phyloP scores from a whole-genome alignment of 2,888 invertebrate genomes.

The Oithona nana region DNA sequence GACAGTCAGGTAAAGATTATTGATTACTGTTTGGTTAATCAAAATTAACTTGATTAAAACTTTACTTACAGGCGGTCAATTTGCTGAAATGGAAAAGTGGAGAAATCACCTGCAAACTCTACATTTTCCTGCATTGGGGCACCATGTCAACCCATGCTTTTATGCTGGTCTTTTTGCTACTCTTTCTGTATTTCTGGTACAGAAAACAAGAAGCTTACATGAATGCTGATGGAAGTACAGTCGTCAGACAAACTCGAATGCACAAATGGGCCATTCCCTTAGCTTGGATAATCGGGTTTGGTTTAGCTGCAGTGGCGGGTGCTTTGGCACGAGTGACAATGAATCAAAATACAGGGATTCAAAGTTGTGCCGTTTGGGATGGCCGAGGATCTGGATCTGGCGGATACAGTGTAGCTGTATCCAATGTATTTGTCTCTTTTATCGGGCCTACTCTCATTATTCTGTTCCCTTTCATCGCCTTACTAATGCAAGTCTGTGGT shows the following conservation, averaged over 20 bases:
- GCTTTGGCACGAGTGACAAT: slow-evolving; percentile 1
- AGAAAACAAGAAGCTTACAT: slow-evolving; percentile 14
- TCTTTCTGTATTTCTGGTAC: slow-evolving; percentile 12
- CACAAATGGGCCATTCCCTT: slow-evolving; percentile 17
- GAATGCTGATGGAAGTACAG: slow-evolving; percentile 1
- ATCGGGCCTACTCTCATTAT: slow-evolving; percentile 3
- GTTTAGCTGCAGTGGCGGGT: slow-evolving; percentile 12
- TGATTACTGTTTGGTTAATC: background rate
- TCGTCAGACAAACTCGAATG: slow-evolving; percentile 11
- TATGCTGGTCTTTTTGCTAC: background rate
- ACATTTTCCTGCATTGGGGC: slow-evolving; percentile 1
- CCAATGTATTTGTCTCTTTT: background rate
- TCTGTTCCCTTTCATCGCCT: slow-evolving; percentile 14
- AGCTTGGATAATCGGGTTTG: slow-evolving; percentile 10
- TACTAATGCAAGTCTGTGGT: slow-evolving; percentile 13
- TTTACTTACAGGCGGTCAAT: slow-evolving; percentile 7
- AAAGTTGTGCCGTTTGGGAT: background rate
- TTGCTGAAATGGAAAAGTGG: slow-evolving; percentile 10
- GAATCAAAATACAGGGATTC: background rate
- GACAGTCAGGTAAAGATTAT: slow-evolving; percentile 6
- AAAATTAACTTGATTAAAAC: background rate
- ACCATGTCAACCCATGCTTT: slow-evolving; percentile 8
- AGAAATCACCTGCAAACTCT: slow-evolving; percentile 4
- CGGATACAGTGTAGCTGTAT: background rate
- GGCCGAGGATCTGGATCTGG: background rate